A percentile compares a stretch with the other conserved stretches of the same genome.
phyloP scores from a whole-genome alignment of 53 echinoderm and acorn worm genomes.

The Paracentrotus lividus region DNA sequence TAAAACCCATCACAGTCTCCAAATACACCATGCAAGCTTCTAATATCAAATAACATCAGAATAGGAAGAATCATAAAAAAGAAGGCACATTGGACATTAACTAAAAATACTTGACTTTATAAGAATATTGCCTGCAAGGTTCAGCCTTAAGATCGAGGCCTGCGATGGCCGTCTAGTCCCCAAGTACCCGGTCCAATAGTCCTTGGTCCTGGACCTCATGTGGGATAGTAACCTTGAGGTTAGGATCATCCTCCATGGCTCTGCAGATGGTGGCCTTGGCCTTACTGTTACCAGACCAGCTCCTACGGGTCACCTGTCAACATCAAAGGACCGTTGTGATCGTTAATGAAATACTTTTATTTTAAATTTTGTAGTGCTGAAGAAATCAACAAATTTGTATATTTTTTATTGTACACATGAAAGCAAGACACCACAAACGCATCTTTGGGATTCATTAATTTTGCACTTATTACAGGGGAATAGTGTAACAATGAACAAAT shows the following conservation, averaged over 20 bases:
- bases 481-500: too few species aligned
- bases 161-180: constrained; percentile 57
- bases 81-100: too few species aligned
- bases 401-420: too few species aligned
- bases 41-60: too few species aligned
- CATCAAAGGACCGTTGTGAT: background rate
- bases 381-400: background rate
- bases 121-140: background rate
- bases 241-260: constrained; percentile 94
- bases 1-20: too few species aligned
- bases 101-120: too few species aligned
- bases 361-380: background rate
- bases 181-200: constrained; percentile 86
- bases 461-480: too few species aligned
- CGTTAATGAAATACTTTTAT: background rate
- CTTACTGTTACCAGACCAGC: constrained; percentile 93
- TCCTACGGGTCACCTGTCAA: constrained; percentile 87
- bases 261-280: constrained; percentile 92
- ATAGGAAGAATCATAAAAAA: too few species aligned
- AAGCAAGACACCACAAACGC: too few species aligned
- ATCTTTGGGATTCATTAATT: too few species aligned
- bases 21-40: too few species aligned
- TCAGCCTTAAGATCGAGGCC: background rate
- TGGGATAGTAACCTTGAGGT: constrained; percentile 95
- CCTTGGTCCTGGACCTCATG: constrained; percentile 86